Evolutionary conservation across 2,113 vertebrate genomes (phyloP).

Genomic region (Cranoglanis bouderius): DNA sequence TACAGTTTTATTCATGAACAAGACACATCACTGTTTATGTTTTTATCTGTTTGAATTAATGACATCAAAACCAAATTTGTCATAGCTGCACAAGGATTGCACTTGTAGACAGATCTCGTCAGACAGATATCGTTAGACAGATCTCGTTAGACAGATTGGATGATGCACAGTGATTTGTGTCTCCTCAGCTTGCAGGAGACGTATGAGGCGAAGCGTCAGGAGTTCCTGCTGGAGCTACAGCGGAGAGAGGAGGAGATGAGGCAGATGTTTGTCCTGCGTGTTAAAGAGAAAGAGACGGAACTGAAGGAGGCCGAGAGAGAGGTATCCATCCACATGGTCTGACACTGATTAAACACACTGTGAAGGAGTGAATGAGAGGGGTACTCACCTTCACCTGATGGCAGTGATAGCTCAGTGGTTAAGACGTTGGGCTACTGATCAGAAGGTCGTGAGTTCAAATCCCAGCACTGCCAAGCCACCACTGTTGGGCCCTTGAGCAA

Average conservation of each 20-base stretch:
- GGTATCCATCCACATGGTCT: conserved; percentile 58
- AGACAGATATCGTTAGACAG: too few species aligned
- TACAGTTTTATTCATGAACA: too few species aligned
- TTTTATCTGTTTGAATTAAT: neutral
- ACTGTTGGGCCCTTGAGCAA: too few species aligned
- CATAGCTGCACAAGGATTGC: neutral
- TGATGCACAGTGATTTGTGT: neutral
- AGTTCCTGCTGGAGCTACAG: conserved; percentile 84
- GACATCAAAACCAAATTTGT: neutral
- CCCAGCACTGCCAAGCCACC: too few species aligned
- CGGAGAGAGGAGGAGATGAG: conserved; percentile 88
- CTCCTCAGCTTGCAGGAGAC: conserved; percentile 83
- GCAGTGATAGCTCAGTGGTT: too few species aligned
- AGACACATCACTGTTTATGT: neutral
- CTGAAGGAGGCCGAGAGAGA: conserved; percentile 86
- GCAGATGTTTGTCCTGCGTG: conserved; percentile 88
- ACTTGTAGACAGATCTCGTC: neutral
- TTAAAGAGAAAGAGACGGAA: conserved; percentile 87
- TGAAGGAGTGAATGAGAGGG: neutral
- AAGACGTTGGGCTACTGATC: too few species aligned
- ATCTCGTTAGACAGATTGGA: neutral
- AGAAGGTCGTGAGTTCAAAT: too few species aligned
- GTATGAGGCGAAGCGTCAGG: conserved; percentile 84
- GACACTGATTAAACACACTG: neutral
- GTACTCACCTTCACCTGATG: neutral